These are phyloP conservation scores for Drosophila trapezifrons DNA, from an alignment of 1,140 invertebrate genomes.

Conservation along the genomic window DNA sequence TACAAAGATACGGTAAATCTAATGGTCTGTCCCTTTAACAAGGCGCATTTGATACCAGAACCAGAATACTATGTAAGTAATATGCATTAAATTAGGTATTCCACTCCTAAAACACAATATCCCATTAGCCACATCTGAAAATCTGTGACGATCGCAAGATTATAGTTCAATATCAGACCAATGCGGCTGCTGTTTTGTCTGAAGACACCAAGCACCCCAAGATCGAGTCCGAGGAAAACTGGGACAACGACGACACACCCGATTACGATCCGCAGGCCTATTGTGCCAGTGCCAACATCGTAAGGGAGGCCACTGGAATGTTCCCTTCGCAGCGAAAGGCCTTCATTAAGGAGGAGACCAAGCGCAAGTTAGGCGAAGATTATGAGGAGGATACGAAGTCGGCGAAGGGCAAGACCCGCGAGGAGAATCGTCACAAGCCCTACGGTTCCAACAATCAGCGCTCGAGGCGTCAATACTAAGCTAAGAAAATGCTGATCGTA, in stretches of 20 bases:
- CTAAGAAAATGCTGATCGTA: neutral
- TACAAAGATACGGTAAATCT: conserved; percentile 64
- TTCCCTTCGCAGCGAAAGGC: conserved; percentile 62
- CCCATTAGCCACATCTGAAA: conserved; percentile 52
- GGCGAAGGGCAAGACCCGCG: neutral
- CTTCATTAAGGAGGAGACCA: conserved; percentile 61
- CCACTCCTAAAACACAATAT: too few relatives aligned
- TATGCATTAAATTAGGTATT: neutral
- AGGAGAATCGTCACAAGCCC: conserved; percentile 9
- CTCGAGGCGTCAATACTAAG: neutral
- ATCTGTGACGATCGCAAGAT: conserved; percentile 68
- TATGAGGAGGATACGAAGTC: conserved; percentile 27
- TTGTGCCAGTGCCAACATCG: conserved; percentile 52
- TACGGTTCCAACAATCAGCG: conserved; percentile 20
- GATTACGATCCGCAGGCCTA: conserved; percentile 67
- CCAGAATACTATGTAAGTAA: conserved; percentile 62
- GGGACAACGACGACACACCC: conserved; percentile 56
- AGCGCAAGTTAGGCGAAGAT: conserved; percentile 44
- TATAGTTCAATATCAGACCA: conserved; percentile 62
- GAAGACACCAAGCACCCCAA: conserved; percentile 56
- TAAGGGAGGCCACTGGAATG: conserved; percentile 54
- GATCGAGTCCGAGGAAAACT: conserved; percentile 68
- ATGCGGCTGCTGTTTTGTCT: conserved; percentile 28
- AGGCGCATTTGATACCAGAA: conserved; percentile 58
- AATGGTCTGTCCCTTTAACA: conserved; percentile 69